phyloP scores from a whole-genome alignment of 2,113 vertebrate genomes.

The Oxyura jamaicensis region DNA sequence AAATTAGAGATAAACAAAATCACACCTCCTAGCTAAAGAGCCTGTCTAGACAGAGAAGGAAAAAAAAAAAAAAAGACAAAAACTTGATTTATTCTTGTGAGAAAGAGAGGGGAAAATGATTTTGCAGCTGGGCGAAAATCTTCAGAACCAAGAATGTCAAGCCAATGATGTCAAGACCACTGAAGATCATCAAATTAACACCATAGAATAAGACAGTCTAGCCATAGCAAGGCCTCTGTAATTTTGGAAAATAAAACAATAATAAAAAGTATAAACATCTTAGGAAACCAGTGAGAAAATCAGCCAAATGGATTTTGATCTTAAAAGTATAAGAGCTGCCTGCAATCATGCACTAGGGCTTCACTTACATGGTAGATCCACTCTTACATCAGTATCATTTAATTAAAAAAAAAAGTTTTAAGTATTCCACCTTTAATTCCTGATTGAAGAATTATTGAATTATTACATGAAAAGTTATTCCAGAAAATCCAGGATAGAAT shows the following conservation, averaged over 20 bases:
- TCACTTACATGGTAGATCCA: background rate
- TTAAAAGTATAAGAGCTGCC: background rate
- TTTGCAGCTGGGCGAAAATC: slow-evolving; percentile 25
- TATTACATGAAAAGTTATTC: background rate
- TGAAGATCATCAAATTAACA: background rate
- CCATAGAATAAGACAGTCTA: background rate
- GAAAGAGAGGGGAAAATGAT: slow-evolving; percentile 9
- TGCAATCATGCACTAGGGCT: background rate
- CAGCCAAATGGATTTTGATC: background rate
- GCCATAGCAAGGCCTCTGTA: background rate
- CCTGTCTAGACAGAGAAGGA: slow-evolving; percentile 65
- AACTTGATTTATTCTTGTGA: background rate
- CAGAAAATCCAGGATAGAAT: background rate
- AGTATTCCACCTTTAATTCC: background rate
- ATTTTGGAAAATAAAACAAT: background rate
- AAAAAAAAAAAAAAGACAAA: slow-evolving; percentile 34
- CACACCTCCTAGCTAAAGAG: slow-evolving; percentile 70
- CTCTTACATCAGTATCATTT: background rate
- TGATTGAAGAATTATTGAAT: background rate
- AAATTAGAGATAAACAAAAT: slow-evolving; percentile 70
- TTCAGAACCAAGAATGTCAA: background rate
- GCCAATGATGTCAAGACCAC: background rate
- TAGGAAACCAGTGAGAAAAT: background rate
- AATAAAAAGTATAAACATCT: background rate
- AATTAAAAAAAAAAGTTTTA: background rate